These are phyloP conservation scores for Beris morrisii DNA, from an alignment of 2,888 invertebrate genomes.

Conservation along the genomic window DNA sequence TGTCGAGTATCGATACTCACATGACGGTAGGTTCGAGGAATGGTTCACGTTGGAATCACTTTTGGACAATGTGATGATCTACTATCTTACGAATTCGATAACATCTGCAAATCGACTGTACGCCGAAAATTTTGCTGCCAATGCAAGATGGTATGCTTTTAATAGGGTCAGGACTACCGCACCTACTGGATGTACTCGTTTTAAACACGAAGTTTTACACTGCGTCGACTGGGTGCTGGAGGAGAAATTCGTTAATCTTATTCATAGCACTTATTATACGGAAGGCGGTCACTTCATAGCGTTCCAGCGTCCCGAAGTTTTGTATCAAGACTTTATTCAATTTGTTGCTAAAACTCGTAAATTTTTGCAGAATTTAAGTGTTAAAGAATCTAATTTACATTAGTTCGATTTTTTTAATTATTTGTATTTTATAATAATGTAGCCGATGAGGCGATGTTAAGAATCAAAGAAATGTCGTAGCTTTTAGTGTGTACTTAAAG, in stretches of 20 bases:
- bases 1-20: conserved; percentile 57
- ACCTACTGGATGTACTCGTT: conserved; percentile 74
- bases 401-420: too few species aligned
- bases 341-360: conserved; percentile 58
- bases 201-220: conserved; percentile 68
- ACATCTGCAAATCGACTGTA: conserved; percentile 73
- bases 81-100: conserved; percentile 73
- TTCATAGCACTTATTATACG: conserved; percentile 66
- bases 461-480: too few species aligned
- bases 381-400: too few species aligned
- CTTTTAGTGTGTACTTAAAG: too few species aligned
- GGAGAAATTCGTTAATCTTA: conserved; percentile 66
- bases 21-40: conserved; percentile 67
- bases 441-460: too few species aligned
- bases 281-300: conserved; percentile 87
- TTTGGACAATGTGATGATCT: conserved; percentile 78
- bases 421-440: too few species aligned
- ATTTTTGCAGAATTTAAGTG: background rate
- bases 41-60: conserved; percentile 58
- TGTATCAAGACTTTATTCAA: conserved; percentile 70
- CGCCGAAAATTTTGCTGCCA: conserved; percentile 59
- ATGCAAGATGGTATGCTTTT: conserved; percentile 43
- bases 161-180: conserved; percentile 61
- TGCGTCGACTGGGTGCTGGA: conserved; percentile 63
- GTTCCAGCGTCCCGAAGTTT: conserved; percentile 70